These are phyloP conservation scores for Pluvialis apricaria DNA, from an alignment of 2,113 vertebrate genomes.

Conservation along the genomic window DNA sequence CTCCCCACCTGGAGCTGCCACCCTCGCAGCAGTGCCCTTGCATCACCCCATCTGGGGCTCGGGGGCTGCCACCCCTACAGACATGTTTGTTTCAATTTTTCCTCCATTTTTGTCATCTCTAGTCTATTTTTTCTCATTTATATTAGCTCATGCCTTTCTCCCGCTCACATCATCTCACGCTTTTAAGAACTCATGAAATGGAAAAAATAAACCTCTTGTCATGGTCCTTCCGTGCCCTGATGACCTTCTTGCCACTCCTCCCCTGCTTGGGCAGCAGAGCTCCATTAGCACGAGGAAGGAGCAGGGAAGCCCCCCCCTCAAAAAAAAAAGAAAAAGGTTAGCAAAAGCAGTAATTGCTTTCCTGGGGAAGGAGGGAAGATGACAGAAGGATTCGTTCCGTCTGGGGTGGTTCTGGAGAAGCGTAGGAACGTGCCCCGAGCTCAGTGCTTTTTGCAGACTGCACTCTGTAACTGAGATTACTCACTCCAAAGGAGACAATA, in stretches of 20 bases:
- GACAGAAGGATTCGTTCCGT: background rate
- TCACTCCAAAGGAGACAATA: background rate
- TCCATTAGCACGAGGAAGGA: background rate
- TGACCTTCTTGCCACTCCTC: background rate
- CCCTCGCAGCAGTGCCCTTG: fast-evolving
- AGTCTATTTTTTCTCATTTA: background rate
- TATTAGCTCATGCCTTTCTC: background rate
- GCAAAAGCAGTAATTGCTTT: background rate
- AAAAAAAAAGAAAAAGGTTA: no score
- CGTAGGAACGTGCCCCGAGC: fast-evolving
- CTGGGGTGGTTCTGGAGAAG: background rate
- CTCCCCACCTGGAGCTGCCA: background rate
- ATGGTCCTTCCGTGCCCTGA: background rate
- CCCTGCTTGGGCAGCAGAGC: background rate
- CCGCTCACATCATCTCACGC: background rate
- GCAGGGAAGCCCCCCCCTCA: background rate
- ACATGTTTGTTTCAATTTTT: background rate
- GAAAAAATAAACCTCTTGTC: background rate
- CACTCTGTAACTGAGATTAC: background rate
- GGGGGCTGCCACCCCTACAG: background rate
- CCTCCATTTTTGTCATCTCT: background rate
- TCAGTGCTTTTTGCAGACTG: background rate
- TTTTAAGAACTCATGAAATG: background rate
- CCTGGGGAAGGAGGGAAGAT: background rate
- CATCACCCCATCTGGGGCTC: no score